Percentiles rank a stretch among this genome's conserved stretches.
Conservation (phyloP, 2,888 invertebrate genomes). For the Tubulanus polymorphus region DNA sequence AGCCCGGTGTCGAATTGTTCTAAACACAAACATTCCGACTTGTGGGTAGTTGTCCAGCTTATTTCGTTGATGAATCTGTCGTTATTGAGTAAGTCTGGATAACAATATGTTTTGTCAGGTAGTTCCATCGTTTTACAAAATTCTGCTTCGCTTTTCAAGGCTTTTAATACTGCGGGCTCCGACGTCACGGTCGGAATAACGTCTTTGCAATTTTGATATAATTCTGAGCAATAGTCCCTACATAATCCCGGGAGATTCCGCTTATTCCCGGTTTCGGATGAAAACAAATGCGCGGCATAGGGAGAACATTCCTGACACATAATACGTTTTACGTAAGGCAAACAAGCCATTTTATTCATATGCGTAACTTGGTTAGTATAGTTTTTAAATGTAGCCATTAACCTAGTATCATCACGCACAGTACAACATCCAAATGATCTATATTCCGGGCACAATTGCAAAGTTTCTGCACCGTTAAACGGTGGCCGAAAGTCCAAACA, state of each 20-base stretch:
- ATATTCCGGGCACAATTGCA: conserved; percentile 40
- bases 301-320: conserved; percentile 47
- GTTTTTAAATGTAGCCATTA: conserved; percentile 21
- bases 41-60: conserved; percentile 20
- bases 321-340: conserved; percentile 26
- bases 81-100: conserved; percentile 37
- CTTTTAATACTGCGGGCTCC: conserved; percentile 7
- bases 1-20: conserved; percentile 25
- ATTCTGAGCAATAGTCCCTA: conserved; percentile 26
- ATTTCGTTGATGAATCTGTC: conserved; percentile 25
- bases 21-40: conserved; percentile 41
- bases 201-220: conserved; percentile 30
- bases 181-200: too few relatives aligned
- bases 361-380: conserved; percentile 17
- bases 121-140: conserved; percentile 31
- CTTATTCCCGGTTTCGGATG: conserved; percentile 36
- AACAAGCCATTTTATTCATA: conserved; percentile 25
- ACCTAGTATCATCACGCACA: conserved; percentile 20
- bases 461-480: conserved; percentile 23
- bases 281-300: conserved; percentile 45
- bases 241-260: conserved; percentile 48
- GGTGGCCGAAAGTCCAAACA: conserved; percentile 45
- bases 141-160: conserved; percentile 6
- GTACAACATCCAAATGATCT: conserved; percentile 42
- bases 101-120: conserved; percentile 40